Conservation (phyloP, 2,113 vertebrate genomes). For the Tyto alba region DNA sequence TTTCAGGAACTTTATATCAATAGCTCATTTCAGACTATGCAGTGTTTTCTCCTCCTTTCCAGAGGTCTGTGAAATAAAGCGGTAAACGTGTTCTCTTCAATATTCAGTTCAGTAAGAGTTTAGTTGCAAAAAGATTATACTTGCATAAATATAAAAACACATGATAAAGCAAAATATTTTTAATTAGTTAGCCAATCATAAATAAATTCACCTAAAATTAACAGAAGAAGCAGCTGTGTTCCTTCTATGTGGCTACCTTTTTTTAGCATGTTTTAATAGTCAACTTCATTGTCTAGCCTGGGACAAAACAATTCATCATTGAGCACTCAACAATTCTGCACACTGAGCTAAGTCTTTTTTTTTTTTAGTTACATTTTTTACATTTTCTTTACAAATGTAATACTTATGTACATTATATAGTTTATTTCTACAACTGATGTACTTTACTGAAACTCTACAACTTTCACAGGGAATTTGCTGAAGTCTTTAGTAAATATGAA, state of each 20-base stretch:
- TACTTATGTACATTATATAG: constrained; percentile 77
- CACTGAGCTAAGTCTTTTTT: constrained; percentile 56
- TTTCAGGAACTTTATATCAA: background rate
- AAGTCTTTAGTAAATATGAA: constrained; percentile 70
- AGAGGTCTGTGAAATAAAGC: background rate
- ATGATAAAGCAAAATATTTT: constrained; percentile 79
- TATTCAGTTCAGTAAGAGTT: background rate
- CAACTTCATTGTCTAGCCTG: constrained; percentile 65
- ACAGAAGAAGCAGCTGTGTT: constrained; percentile 82
- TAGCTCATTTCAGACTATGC: background rate
- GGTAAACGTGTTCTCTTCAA: constrained; percentile 12
- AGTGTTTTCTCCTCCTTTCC: background rate
- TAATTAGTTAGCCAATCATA: constrained; percentile 96
- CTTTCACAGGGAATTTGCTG: constrained; percentile 69
- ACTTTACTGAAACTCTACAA: constrained; percentile 70
- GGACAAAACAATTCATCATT: constrained; percentile 67
- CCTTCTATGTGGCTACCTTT: constrained; percentile 59
- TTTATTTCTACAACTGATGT: constrained; percentile 70
- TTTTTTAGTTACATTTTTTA: constrained; percentile 79
- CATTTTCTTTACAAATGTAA: constrained; percentile 82
- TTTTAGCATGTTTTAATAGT: constrained; percentile 56
- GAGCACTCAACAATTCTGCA: constrained; percentile 62
- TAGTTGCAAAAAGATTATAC: constrained; percentile 11
- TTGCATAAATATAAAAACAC: constrained; percentile 53
- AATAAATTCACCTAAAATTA: constrained; percentile 95